These are phyloP conservation scores for Marmota monax DNA, from an alignment of 2,113 vertebrate genomes.

Conservation along the genomic window DNA sequence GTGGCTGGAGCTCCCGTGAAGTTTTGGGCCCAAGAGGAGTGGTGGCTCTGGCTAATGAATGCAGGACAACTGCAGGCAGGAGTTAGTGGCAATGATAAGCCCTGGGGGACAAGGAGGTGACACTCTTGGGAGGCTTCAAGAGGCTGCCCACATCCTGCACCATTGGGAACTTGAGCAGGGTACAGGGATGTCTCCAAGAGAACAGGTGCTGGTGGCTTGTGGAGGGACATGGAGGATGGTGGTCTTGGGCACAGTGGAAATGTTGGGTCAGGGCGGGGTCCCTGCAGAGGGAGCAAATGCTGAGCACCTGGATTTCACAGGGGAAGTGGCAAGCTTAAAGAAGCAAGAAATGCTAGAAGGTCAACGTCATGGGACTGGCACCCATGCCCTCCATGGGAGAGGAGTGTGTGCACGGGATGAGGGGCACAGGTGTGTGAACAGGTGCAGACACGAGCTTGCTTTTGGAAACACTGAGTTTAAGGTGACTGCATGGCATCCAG, in stretches of 20 bases:
- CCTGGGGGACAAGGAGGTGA: neutral
- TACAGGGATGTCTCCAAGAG: neutral
- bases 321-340: neutral
- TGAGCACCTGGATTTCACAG: neutral
- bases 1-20: accelerated
- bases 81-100: neutral
- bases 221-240: neutral
- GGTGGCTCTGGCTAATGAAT: neutral
- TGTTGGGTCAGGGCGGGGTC: accelerated
- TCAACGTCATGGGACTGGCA: neutral
- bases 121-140: accelerated
- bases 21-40: too few relatives aligned
- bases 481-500: accelerated
- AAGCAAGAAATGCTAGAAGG: neutral
- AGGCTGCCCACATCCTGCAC: accelerated
- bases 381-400: neutral
- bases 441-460: accelerated
- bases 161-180: accelerated
- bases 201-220: neutral
- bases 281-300: accelerated
- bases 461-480: neutral
- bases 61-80: too few relatives aligned
- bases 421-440: accelerated
- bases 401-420: neutral
- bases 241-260: accelerated